A percentile compares a stretch with the other conserved stretches of the same genome.
Evolutionary conservation across 2,888 invertebrate species (phyloP).

Genomic region (Phengaris arion): DNA sequence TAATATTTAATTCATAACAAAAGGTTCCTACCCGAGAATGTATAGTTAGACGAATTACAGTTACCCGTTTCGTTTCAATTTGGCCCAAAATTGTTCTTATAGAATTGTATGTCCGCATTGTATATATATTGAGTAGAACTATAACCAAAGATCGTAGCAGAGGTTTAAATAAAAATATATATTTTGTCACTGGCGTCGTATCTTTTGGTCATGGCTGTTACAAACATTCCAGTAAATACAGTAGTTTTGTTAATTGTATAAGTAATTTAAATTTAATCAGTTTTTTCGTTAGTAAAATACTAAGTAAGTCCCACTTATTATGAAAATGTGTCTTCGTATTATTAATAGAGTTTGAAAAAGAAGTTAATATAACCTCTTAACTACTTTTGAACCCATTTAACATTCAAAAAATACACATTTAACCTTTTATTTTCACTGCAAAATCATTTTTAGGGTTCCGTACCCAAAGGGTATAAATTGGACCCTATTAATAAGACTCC

Average conservation of each 20-base stretch:
- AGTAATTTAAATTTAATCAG: not conserved
- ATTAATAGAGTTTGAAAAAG: not conserved
- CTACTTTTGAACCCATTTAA: too few relatives aligned
- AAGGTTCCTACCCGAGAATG: slow-evolving; percentile 75
- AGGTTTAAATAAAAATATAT: slow-evolving; percentile 10
- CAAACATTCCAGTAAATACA: slow-evolving; percentile 28
- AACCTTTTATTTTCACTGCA: too few relatives aligned
- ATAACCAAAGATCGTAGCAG: slow-evolving; percentile 27
- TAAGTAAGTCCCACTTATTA: not conserved
- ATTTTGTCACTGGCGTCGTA: not conserved
- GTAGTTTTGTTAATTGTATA: slow-evolving; percentile 12
- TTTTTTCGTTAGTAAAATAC: not conserved
- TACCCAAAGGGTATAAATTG: too few relatives aligned
- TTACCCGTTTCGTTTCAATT: slow-evolving; percentile 52
- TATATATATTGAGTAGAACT: slow-evolving; percentile 22
- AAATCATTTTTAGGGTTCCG: too few relatives aligned
- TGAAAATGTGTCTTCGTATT: not conserved
- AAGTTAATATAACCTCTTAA: too few relatives aligned
- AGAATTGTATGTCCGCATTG: slow-evolving; percentile 27
- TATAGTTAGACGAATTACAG: slow-evolving; percentile 60
- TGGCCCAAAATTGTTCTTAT: slow-evolving; percentile 20
- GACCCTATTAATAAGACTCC: too few relatives aligned
- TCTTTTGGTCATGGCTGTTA: not conserved
- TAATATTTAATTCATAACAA: slow-evolving; percentile 23
- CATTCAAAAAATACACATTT: too few relatives aligned